Evolutionary conservation across 2,888 invertebrate species (phyloP).

Genomic region (Fragum fragum): DNA sequence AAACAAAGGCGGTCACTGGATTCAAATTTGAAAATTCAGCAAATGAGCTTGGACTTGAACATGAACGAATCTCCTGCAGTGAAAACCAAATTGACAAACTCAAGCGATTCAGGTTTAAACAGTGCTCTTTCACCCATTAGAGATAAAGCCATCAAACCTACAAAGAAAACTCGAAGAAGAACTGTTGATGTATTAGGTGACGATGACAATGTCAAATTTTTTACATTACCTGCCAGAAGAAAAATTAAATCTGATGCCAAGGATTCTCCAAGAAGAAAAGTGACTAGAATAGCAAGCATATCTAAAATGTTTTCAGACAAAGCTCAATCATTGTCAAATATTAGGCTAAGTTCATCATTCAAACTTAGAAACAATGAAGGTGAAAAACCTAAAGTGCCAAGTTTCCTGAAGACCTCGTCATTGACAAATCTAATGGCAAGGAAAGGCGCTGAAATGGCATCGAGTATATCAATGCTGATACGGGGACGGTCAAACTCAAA

Average conservation of each 20-base stretch:
- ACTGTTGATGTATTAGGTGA: conserved; percentile 19
- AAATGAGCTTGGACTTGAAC: conserved; percentile 42
- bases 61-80: conserved; percentile 9
- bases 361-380: conserved; percentile 59
- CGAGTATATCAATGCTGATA: conserved; percentile 58
- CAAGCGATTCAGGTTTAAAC: conserved; percentile 50
- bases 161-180: neutral
- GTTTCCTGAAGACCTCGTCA: conserved; percentile 52
- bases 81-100: conserved; percentile 27
- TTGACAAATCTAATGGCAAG: conserved; percentile 60
- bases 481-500: conserved; percentile 53
- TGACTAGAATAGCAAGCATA: conserved; percentile 50
- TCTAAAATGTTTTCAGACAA: conserved; percentile 61
- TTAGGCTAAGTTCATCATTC: conserved; percentile 56
- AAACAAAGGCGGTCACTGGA: conserved; percentile 55
- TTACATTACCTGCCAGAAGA: conserved; percentile 56
- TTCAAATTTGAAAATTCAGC: conserved; percentile 52
- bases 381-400: conserved; percentile 46
- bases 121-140: conserved; percentile 54
- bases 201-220: conserved; percentile 46
- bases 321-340: conserved; percentile 56
- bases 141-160: conserved; percentile 31
- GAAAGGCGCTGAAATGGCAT: conserved; percentile 52
- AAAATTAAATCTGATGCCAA: conserved; percentile 40
- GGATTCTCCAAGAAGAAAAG: conserved; percentile 37